Evolutionary conservation across 1,140 invertebrate genomes (phyloP).

Genomic region (Scaptomyza montana): DNA sequence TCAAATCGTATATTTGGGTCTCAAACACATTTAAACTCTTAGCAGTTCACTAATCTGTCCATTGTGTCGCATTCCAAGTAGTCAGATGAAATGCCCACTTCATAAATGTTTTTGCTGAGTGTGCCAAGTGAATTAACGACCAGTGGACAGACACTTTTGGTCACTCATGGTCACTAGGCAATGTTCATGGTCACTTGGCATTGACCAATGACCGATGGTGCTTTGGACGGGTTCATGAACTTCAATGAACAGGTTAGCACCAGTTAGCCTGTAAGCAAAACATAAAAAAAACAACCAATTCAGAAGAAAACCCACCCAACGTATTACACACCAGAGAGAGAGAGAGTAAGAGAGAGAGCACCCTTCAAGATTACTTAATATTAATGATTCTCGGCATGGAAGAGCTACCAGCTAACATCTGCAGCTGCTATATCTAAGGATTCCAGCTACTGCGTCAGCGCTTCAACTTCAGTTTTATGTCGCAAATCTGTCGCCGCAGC

Average conservation of each 20-base stretch:
- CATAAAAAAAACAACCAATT: no score
- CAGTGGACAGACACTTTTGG: constrained; percentile 50
- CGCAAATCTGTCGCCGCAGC: constrained; percentile 67
- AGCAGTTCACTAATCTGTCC: constrained; percentile 80
- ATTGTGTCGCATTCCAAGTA: constrained; percentile 69
- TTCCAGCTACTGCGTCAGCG: background rate
- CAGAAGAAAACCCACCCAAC: constrained; percentile 6
- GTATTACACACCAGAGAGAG: constrained; percentile 72
- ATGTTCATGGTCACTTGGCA: constrained; percentile 67
- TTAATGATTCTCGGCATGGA: constrained; percentile 64
- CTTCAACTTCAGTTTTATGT: constrained; percentile 52
- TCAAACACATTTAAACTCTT: constrained; percentile 70
- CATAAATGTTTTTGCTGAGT: constrained; percentile 56
- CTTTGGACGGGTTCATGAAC: constrained; percentile 62
- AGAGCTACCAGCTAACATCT: constrained; percentile 26
- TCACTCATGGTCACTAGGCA: constrained; percentile 73
- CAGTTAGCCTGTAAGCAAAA: constrained; percentile 4
- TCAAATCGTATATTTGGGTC: constrained; percentile 16
- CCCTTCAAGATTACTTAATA: constrained; percentile 82
- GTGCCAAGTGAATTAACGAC: constrained; percentile 65
- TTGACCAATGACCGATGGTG: background rate
- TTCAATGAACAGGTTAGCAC: constrained; percentile 64
- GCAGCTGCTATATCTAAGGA: background rate
- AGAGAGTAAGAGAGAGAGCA: constrained; percentile 71
- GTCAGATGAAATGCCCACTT: constrained; percentile 36